Evolutionary conservation across 2,113 vertebrate genomes (phyloP).

Genomic region (Python bivittatus): DNA sequence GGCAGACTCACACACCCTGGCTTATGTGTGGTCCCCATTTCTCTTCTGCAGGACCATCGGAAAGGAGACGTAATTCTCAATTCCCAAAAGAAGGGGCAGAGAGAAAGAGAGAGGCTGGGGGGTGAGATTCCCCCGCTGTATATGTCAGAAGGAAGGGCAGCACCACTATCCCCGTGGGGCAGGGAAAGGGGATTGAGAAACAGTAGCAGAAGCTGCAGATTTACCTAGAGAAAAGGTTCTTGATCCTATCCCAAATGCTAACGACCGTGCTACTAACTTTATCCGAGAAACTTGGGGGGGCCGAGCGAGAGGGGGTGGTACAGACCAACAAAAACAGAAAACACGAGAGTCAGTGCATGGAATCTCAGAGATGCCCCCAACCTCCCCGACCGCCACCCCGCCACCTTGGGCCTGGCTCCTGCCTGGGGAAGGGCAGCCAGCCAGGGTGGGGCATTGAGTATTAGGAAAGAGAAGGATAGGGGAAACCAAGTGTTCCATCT

Average conservation of each 20-base stretch:
- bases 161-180: slow-evolving; percentile 7
- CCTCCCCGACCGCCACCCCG: not conserved
- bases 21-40: no score
- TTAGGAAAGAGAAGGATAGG: not conserved
- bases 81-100: not conserved
- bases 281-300: slow-evolving; percentile 88
- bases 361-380: slow-evolving; percentile 66
- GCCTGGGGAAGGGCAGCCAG: not conserved
- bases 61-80: not conserved
- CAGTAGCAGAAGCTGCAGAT: slow-evolving; percentile 72
- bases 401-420: not conserved
- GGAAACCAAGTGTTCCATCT: no score
- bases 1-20: not conserved
- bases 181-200: slow-evolving; percentile 51
- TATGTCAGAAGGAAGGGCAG: not conserved
- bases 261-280: slow-evolving; percentile 93
- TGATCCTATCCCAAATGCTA: slow-evolving; percentile 95
- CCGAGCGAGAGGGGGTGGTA: slow-evolving; percentile 69
- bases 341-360: slow-evolving; percentile 73
- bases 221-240: slow-evolving; percentile 96
- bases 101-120: not conserved
- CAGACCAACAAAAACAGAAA: slow-evolving; percentile 82
- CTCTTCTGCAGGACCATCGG: not conserved
- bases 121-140: not conserved
- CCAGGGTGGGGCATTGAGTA: not conserved